These are phyloP conservation scores for Drosophila phalerata DNA, from an alignment of 2,888 invertebrate genomes.

Conservation along the genomic window DNA sequence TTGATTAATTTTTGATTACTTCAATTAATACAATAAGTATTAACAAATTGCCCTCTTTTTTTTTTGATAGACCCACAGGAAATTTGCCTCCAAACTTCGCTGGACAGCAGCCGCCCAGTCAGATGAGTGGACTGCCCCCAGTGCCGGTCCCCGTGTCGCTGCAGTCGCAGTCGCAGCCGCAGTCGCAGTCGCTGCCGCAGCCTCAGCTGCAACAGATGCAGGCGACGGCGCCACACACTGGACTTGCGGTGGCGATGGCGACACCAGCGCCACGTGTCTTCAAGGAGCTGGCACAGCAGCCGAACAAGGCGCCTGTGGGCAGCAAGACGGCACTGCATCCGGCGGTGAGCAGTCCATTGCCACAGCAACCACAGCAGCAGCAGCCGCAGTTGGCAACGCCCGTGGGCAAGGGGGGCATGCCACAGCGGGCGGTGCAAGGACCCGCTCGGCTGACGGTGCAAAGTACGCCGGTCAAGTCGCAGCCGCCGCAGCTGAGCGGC, in stretches of 20 bases:
- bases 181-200: no score
- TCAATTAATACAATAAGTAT: no score
- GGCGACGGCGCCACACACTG: slow-evolving; percentile 59
- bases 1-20: not conserved
- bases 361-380: not conserved
- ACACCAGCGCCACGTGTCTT: slow-evolving; percentile 84
- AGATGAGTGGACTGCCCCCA: slow-evolving; percentile 66
- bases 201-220: slow-evolving; percentile 53
- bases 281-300: slow-evolving; percentile 85
- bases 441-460: slow-evolving; percentile 88
- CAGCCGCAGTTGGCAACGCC: slow-evolving; percentile 22
- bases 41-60: slow-evolving; percentile 1
- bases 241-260: slow-evolving; percentile 83
- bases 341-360: slow-evolving; percentile 3
- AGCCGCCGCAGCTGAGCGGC: slow-evolving; percentile 88
- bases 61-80: slow-evolving; percentile 86
- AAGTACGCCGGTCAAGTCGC: slow-evolving; percentile 88
- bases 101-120: slow-evolving; percentile 68
- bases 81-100: slow-evolving; percentile 85
- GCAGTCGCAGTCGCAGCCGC: slow-evolving; percentile 18
- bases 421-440: slow-evolving; percentile 85
- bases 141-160: slow-evolving; percentile 60
- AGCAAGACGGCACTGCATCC: slow-evolving; percentile 1
- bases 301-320: slow-evolving; percentile 49
- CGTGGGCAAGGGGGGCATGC: slow-evolving; percentile 60